Base-by-base conservation (phyloP, 2,113 vertebrate genomes). In the Embiotoca jacksoni region DNA sequence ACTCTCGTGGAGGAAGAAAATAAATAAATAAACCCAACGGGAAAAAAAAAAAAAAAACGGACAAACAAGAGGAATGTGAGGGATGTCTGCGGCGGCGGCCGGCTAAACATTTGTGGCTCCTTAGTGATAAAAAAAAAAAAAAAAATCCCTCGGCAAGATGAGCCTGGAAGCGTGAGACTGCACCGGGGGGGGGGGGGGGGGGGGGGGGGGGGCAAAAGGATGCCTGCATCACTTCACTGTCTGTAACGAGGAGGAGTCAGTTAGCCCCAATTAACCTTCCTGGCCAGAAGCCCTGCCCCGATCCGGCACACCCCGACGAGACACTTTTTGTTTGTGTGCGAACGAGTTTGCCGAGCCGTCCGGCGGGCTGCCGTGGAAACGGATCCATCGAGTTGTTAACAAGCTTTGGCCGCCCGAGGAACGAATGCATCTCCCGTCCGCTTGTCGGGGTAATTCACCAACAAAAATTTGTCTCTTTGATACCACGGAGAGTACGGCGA, bases 311-410 rank as follows among this genome's bases (percentile, higher is more conserved):
- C 56, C 56, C 62, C 44, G 7, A 41, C 56, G 54, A 16, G 23
- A 55, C 41, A 6, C 72, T 23, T 23, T 23, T 23, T 23, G 23
- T 23, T 23, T 23, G 23, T 23, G 23, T 23, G 23, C 1, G 23
- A 23, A 23, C 23, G 23, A 60, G 35, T 59, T 59, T 49, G 36
- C 47, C 66, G 52, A 7, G 23, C 9, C 6, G 5, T 37, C 50
- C 31, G 31, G 46, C 14, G 13, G 39, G 46, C 41, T 6, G 32
- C 30, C 66, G 64, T 3, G 53, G 63, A 57, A 53, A 75, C 50
- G 82, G 49, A 90, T 86, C 75, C 69, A 80, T 87, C 78, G 73
- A 46, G 76, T 55, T 67, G 76, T 89, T 83, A 90, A 87, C 82
- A 85, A 86, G 89, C 71, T 84, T 14, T 50, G 23, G 54, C 59